phyloP scores from a whole-genome alignment of 2,797 vertebrate genomes.

The Lacerta agilis region DNA sequence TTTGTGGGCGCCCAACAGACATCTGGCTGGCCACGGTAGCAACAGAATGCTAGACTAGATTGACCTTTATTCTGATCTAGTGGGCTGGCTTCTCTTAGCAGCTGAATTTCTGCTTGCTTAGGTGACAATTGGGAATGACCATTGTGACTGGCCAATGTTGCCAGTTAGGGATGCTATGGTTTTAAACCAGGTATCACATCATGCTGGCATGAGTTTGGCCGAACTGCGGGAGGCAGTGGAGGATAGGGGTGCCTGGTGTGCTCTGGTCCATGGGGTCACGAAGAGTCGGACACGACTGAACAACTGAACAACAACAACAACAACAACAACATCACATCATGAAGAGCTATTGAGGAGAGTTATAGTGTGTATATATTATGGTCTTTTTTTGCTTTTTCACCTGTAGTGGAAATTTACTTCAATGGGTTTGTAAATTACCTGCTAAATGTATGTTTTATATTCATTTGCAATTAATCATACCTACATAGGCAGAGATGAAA shows the following conservation, averaged over 20 bases:
- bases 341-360: neutral
- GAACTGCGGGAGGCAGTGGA: too few species aligned
- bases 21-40: too few species aligned
- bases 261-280: too few species aligned
- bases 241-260: too few species aligned
- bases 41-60: too few species aligned
- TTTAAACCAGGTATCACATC: too few species aligned
- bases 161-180: neutral
- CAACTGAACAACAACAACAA: too few species aligned
- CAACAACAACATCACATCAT: neutral
- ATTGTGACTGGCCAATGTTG: neutral
- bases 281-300: too few species aligned
- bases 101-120: neutral
- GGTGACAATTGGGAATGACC: neutral
- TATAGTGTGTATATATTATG: neutral
- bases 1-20: too few species aligned
- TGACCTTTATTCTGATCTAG: too few species aligned
- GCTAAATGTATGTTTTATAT: conserved; percentile 19
- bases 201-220: too few species aligned
- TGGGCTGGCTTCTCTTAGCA: neutral
- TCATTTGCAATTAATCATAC: conserved; percentile 40
- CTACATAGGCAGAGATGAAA: conserved; percentile 30
- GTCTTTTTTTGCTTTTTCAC: neutral
- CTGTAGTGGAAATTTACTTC: neutral
- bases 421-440: conserved; percentile 12